Evolutionary conservation across 2,113 vertebrate genomes (phyloP).

Genomic region (Apodemus sylvaticus): DNA sequence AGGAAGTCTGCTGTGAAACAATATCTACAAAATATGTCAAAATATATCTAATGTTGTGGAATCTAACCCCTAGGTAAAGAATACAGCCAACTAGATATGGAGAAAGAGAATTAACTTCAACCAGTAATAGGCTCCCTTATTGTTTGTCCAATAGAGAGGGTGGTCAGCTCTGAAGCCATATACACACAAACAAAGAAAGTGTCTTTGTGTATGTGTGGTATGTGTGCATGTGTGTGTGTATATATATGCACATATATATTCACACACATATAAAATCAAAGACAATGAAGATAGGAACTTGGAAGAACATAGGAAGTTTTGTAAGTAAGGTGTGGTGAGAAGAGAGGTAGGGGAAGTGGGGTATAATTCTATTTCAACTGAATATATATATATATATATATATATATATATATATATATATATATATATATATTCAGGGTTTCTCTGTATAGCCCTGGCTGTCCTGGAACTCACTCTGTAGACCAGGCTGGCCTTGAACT

Average conservation of each 20-base stretch:
- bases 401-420: too few species aligned
- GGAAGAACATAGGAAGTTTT: neutral
- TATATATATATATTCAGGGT: too few species aligned
- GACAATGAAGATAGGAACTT: neutral
- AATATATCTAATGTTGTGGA: neutral
- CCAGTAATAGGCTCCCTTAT: neutral
- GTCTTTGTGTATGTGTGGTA: neutral
- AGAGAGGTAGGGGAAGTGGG: neutral
- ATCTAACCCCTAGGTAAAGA: neutral
- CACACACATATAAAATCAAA: neutral
- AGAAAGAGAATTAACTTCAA: neutral
- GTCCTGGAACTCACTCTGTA: too few species aligned
- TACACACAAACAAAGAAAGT: neutral
- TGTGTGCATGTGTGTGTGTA: neutral
- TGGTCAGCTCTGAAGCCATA: too few species aligned
- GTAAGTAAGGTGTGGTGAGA: neutral
- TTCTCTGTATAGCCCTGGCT: too few species aligned
- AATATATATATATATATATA: too few species aligned
- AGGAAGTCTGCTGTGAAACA: neutral
- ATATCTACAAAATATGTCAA: neutral
- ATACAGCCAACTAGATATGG: neutral
- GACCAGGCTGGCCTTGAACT: too few species aligned
- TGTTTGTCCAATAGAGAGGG: too few species aligned
- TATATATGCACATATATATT: neutral
- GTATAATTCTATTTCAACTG: neutral